Percentiles rank a stretch among this genome's conserved stretches.
These are phyloP conservation scores for Neodontobutis hainanensis DNA, from an alignment of 2,113 vertebrate genomes.

Conservation along the genomic window DNA sequence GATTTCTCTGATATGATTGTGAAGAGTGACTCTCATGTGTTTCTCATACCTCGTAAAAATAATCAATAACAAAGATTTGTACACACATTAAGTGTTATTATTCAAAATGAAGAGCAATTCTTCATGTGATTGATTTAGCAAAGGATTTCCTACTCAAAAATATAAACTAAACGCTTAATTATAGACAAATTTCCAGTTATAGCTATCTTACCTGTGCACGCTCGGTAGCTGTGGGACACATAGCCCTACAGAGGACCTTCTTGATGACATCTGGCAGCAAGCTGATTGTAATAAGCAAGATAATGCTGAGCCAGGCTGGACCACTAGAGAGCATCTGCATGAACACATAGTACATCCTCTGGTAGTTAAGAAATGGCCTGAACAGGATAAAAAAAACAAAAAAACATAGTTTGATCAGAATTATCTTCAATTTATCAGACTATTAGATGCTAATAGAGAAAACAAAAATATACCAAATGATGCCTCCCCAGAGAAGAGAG, in stretches of 20 bases:
- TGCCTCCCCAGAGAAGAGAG: slow-evolving; percentile 97
- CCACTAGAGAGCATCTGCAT: slow-evolving; percentile 97
- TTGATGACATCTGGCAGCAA: slow-evolving; percentile 95
- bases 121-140: too few species aligned
- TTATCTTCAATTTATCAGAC: neutral
- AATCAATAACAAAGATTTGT: too few species aligned
- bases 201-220: slow-evolving; percentile 85
- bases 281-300: slow-evolving; percentile 91
- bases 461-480: slow-evolving; percentile 86
- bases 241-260: slow-evolving; percentile 89
- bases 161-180: too few species aligned
- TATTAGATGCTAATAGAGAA: neutral
- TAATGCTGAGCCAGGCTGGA: slow-evolving; percentile 94
- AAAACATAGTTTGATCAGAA: neutral
- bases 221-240: slow-evolving; percentile 93
- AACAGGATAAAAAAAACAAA: neutral
- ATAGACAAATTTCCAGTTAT: neutral
- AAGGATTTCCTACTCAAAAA: too few species aligned
- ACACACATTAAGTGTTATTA: too few species aligned
- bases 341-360: slow-evolving; percentile 99
- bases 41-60: too few species aligned
- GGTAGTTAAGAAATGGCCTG: slow-evolving; percentile 98
- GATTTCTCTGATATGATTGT: neutral
- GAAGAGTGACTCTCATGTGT: neutral
- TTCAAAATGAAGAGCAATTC: too few species aligned